Evolutionary conservation across 2,888 invertebrate genomes (phyloP).

Genomic region (Acheta domesticus): DNA sequence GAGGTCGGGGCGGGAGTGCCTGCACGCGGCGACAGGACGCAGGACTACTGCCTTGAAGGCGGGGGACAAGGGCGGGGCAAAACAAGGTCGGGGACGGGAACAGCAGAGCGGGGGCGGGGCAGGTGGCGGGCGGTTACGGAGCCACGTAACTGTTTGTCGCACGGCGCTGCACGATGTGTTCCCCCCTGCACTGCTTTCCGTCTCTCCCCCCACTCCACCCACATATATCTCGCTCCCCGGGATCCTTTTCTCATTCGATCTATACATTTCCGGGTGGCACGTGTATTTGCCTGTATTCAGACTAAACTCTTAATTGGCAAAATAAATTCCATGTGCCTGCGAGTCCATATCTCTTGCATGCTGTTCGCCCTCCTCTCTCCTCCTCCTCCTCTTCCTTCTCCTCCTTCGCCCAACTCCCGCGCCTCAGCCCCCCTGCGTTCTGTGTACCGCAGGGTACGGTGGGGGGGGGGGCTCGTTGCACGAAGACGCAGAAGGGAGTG

Average conservation of each 20-base stretch:
- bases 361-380: not conserved
- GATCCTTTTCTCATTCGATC: constrained; percentile 1
- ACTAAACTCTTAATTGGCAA: constrained; percentile 9
- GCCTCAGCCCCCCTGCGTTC: not conserved
- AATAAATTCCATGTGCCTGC: constrained; percentile 2
- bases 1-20: no score
- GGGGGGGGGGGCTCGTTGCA: no score
- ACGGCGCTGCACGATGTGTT: not conserved
- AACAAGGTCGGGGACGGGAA: no score
- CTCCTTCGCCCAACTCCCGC: not conserved
- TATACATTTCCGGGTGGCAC: constrained; percentile 10
- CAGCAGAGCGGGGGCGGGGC: no score
- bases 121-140: not conserved
- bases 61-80: no score
- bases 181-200: not conserved
- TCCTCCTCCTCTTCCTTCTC: not conserved
- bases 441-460: not conserved
- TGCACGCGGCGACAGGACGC: no score
- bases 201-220: not conserved
- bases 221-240: not conserved
- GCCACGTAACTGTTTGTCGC: constrained; percentile 4
- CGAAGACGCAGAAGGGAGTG: no score
- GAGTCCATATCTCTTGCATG: not conserved
- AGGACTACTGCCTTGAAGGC: no score
- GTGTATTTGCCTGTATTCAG: constrained; percentile 18